Conservation (phyloP, 2,888 invertebrate species). For the Plutella xylostella region DNA sequence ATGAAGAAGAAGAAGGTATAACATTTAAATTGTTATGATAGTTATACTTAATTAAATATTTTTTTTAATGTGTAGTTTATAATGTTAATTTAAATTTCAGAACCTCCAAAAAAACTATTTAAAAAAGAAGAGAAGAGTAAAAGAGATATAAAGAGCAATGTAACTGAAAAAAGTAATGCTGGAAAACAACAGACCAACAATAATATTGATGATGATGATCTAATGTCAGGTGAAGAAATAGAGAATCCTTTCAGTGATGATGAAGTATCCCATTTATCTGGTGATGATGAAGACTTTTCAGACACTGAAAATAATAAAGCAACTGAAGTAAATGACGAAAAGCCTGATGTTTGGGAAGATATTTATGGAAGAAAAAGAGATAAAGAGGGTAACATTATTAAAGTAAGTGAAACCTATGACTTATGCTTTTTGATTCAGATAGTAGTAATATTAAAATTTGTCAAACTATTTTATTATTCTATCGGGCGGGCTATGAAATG, state of each 20-base stretch:
- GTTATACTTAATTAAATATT: neutral
- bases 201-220: neutral
- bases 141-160: neutral
- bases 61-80: slow-evolving; percentile 14
- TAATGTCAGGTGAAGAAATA: slow-evolving; percentile 15
- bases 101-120: neutral
- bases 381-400: slow-evolving; percentile 82
- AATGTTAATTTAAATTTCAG: neutral
- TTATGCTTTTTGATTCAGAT: no score
- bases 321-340: slow-evolving; percentile 27
- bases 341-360: slow-evolving; percentile 81
- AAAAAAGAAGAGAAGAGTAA: neutral
- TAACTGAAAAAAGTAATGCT: neutral
- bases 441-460: no score
- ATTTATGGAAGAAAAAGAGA: slow-evolving; percentile 92
- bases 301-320: slow-evolving; percentile 18
- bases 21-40: neutral
- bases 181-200: slow-evolving; percentile 18
- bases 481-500: no score
- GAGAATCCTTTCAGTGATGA: slow-evolving; percentile 46
- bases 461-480: no score
- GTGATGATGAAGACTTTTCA: slow-evolving; percentile 28
- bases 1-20: slow-evolving; percentile 27
- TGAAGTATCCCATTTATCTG: slow-evolving; percentile 53
- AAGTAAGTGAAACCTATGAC: slow-evolving; percentile 59